Conservation (phyloP, 2,113 vertebrate genomes). For the Corynorhinus townsendii region DNA sequence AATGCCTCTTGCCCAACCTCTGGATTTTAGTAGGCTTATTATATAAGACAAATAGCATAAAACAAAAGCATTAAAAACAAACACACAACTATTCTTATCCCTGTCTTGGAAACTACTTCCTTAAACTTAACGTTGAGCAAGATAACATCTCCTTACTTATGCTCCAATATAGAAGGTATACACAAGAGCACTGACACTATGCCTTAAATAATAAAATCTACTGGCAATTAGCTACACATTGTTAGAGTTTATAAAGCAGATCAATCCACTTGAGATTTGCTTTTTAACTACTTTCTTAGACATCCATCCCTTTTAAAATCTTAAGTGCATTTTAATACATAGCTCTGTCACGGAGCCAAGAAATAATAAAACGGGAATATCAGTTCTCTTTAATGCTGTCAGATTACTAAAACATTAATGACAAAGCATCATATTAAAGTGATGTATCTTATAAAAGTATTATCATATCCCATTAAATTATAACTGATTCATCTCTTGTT, state of each 20-base stretch:
- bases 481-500: neutral
- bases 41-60: constrained; percentile 19
- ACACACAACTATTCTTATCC: neutral
- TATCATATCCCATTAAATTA: neutral
- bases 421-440: neutral
- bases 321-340: constrained; percentile 42
- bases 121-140: neutral
- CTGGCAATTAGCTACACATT: neutral
- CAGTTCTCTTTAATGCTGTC: constrained; percentile 2
- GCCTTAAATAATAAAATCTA: neutral
- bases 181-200: neutral
- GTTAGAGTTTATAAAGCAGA: neutral
- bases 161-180: neutral
- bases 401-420: constrained; percentile 30
- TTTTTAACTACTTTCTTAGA: constrained; percentile 13
- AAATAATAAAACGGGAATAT: constrained; percentile 33
- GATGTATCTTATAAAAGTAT: constrained; percentile 24
- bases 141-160: neutral
- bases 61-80: neutral
- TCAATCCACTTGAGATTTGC: constrained; percentile 7
- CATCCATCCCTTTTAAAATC: neutral
- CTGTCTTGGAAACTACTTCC: neutral
- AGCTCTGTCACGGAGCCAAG: constrained; percentile 28
- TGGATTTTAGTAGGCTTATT: constrained; percentile 31
- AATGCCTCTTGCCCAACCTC: constrained; percentile 2